Percentiles rank a stretch among this genome's conserved stretches.
Evolutionary conservation across 2,888 invertebrate species (phyloP).

Genomic region (Myopa tessellatipennis): DNA sequence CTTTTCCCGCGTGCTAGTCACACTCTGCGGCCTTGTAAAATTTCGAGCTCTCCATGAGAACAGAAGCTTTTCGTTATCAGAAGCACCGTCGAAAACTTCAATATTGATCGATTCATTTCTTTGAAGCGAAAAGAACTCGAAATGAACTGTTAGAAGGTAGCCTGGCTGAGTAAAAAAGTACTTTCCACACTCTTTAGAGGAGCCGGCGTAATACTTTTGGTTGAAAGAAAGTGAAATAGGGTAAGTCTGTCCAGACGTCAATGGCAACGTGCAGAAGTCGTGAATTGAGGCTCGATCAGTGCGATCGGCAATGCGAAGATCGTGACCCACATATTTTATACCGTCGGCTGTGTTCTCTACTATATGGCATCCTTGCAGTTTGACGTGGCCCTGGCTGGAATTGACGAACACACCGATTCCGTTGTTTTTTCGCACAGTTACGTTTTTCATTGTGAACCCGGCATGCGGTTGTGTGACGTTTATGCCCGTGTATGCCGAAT

Average conservation of each 20-base stretch:
- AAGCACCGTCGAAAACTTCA: conserved; percentile 83
- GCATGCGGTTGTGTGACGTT: conserved; percentile 88
- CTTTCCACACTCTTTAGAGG: conserved; percentile 80
- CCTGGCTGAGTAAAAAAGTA: conserved; percentile 82
- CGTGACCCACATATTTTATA: conserved; percentile 85
- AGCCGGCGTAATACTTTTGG: conserved; percentile 79
- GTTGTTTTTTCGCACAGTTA: conserved; percentile 84
- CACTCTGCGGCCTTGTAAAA: conserved; percentile 87
- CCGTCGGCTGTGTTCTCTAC: conserved; percentile 92
- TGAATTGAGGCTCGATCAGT: conserved; percentile 81
- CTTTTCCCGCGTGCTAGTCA: conserved; percentile 83
- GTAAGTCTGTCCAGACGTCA: conserved; percentile 86
- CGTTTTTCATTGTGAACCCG: conserved; percentile 83
- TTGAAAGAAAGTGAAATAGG: conserved; percentile 86
- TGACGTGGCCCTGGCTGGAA: conserved; percentile 84
- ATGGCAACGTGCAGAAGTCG: conserved; percentile 87
- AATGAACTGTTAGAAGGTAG: conserved; percentile 86
- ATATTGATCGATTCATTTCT: conserved; percentile 80
- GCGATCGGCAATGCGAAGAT: conserved; percentile 80
- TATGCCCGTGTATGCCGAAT: conserved; percentile 93
- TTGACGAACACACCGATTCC: conserved; percentile 92
- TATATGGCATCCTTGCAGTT: conserved; percentile 81
- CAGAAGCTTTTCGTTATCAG: conserved; percentile 77
- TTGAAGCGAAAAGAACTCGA: conserved; percentile 83
- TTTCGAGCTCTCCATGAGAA: conserved; percentile 82